Evolutionary conservation across 2,113 vertebrate genomes (phyloP).

Genomic region (Psilopogon haemacephalus): DNA sequence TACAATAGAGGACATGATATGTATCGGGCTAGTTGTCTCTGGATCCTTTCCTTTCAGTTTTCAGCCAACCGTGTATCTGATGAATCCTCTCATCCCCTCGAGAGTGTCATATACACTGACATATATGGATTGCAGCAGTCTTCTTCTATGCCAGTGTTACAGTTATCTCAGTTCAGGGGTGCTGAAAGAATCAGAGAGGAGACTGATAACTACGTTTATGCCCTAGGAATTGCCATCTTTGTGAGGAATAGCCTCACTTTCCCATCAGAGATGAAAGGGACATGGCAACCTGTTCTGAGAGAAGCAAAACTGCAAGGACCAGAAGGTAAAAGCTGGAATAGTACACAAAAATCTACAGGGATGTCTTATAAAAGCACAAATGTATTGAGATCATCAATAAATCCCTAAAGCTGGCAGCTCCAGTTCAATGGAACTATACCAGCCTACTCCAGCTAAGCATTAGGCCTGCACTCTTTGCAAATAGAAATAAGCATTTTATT

Average conservation of each 20-base stretch:
- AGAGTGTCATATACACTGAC: background rate
- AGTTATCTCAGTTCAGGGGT: constrained; percentile 49
- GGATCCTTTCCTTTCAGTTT: constrained; percentile 3
- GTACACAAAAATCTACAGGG: background rate
- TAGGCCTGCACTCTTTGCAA: background rate
- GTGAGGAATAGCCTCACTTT: constrained; percentile 14
- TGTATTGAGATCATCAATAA: background rate
- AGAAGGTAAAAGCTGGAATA: background rate
- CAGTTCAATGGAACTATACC: background rate
- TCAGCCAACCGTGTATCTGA: background rate
- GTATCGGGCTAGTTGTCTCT: constrained; percentile 17
- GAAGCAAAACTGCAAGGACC: constrained; percentile 3
- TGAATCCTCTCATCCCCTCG: constrained; percentile 11
- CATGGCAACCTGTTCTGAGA: background rate
- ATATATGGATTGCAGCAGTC: background rate
- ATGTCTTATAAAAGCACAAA: background rate
- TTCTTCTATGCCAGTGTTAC: background rate
- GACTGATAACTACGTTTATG: constrained; percentile 56
- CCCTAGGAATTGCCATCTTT: constrained; percentile 39
- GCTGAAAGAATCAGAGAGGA: constrained; percentile 34
- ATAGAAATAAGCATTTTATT: constrained; percentile 30
- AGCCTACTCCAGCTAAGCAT: background rate
- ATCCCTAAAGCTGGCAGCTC: background rate
- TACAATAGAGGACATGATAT: constrained; percentile 32
- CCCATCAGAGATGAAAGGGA: constrained; percentile 24